phyloP scores from a whole-genome alignment of 2,113 vertebrate genomes.

The Osmerus mordax region DNA sequence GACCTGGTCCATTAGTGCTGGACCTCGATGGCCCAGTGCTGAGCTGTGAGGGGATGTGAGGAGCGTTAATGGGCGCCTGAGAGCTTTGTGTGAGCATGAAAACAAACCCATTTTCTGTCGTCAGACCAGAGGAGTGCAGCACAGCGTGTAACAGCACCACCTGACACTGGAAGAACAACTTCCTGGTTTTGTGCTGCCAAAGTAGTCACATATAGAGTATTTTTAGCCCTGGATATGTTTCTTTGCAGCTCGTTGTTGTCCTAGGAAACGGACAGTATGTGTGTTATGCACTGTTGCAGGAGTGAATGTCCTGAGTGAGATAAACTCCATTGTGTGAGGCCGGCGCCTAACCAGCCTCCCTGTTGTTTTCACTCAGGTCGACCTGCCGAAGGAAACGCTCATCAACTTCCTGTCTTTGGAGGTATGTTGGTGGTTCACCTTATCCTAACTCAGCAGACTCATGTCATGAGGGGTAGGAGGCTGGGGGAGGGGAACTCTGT shows the following conservation, averaged over 20 bases:
- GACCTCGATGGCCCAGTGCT: too few species aligned
- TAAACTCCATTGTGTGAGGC: conserved; percentile 45
- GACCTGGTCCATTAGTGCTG: conserved; percentile 7
- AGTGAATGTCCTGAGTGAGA: conserved; percentile 16
- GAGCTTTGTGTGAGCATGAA: too few species aligned
- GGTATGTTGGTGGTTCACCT: conserved; percentile 71
- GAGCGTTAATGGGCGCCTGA: too few species aligned
- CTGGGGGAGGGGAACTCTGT: conserved; percentile 34
- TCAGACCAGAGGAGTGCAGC: conserved; percentile 8
- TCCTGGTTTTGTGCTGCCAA: neutral
- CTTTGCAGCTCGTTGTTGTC: neutral
- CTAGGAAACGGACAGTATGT: neutral
- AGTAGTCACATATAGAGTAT: neutral
- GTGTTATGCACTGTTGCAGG: neutral
- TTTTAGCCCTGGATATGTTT: neutral
- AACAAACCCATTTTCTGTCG: neutral
- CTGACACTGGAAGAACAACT: neutral
- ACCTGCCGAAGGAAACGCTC: conserved; percentile 91
- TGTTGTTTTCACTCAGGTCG: conserved; percentile 77
- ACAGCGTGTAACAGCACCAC: conserved; percentile 14
- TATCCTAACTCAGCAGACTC: conserved; percentile 34
- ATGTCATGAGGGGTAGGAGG: conserved; percentile 29
- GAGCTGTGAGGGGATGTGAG: too few species aligned
- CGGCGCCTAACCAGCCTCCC: conserved; percentile 6
- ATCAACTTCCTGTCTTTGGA: conserved; percentile 90